A percentile compares a stretch with the other conserved stretches of the same genome.
These are phyloP conservation scores for Calephelis perditalis DNA, from an alignment of 2,888 invertebrate species.

Conservation along the genomic window DNA sequence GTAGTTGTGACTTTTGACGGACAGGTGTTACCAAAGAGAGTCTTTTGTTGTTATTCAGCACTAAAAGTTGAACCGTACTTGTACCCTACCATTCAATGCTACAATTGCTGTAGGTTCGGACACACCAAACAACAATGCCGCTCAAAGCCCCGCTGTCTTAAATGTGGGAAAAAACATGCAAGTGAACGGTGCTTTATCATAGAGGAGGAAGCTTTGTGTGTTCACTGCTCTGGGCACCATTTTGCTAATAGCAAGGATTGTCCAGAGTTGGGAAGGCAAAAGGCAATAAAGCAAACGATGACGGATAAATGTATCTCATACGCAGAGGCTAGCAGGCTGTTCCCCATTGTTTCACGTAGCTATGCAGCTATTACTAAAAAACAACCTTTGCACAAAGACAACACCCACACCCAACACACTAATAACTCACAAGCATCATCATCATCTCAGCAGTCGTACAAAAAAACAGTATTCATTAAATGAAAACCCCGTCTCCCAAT, in stretches of 20 bases:
- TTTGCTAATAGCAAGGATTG: slow-evolving; percentile 20
- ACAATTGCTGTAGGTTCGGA: slow-evolving; percentile 22
- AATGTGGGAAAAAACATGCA: slow-evolving; percentile 20
- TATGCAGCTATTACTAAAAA: neutral
- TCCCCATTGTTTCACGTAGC: neutral
- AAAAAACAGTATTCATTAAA: neutral
- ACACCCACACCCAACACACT: neutral
- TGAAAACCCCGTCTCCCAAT: neutral
- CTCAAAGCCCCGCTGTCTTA: slow-evolving; percentile 19
- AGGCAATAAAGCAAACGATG: no score
- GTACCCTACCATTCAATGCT: slow-evolving; percentile 25
- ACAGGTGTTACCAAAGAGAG: no score
- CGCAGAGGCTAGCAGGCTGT: neutral
- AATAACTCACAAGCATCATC: neutral
- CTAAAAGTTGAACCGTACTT: slow-evolving; percentile 10
- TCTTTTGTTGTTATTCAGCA: no score
- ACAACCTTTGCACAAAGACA: neutral
- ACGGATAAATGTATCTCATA: slow-evolving; percentile 16
- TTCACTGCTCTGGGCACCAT: slow-evolving; percentile 16
- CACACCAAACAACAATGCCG: slow-evolving; percentile 21
- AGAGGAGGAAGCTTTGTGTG: slow-evolving; percentile 12
- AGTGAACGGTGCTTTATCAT: slow-evolving; percentile 14
- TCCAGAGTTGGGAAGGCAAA: slow-evolving; percentile 19
- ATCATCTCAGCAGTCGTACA: neutral
- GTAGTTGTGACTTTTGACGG: no score